Conservation (phyloP, 2,888 invertebrate species). For the Brachyopa scutellaris region DNA sequence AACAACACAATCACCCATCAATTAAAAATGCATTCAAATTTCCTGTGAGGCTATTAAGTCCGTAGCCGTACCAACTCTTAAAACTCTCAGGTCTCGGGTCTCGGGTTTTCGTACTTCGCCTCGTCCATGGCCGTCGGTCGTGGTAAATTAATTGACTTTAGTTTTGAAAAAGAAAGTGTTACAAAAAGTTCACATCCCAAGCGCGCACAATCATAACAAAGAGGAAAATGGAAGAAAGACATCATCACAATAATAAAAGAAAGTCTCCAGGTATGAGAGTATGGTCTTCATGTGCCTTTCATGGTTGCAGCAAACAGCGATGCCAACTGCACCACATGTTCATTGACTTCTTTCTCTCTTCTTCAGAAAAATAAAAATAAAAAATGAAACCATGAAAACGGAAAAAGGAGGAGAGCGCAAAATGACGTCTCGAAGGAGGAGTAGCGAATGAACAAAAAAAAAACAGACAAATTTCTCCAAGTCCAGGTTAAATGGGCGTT, state of each 20-base stretch:
- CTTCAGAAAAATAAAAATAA: neutral
- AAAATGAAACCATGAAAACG: conserved; percentile 2
- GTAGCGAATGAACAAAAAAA: too few relatives aligned
- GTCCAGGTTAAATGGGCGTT: conserved; percentile 58
- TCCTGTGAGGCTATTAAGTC: conserved; percentile 57
- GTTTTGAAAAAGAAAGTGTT: conserved; percentile 71
- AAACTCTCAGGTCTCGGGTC: too few relatives aligned
- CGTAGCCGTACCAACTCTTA: neutral
- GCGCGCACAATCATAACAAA: conserved; percentile 23
- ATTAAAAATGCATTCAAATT: conserved; percentile 69
- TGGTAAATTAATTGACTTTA: conserved; percentile 66
- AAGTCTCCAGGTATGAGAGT: conserved; percentile 47
- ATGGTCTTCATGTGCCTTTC: neutral
- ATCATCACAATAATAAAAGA: conserved; percentile 61
- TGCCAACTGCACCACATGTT: conserved; percentile 36
- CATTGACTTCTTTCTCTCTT: conserved; percentile 54
- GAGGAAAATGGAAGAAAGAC: conserved; percentile 42
- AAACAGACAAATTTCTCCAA: conserved; percentile 45
- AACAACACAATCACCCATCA: conserved; percentile 61
- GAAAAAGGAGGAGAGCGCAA: conserved; percentile 24
- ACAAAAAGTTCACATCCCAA: conserved; percentile 67
- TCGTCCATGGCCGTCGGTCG: too few relatives aligned
- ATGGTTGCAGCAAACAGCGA: neutral
- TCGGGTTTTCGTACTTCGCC: too few relatives aligned
- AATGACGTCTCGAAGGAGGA: too few relatives aligned